Evolutionary conservation across 2,797 vertebrate genomes (phyloP).

Genomic region (Acanthurus tractus): DNA sequence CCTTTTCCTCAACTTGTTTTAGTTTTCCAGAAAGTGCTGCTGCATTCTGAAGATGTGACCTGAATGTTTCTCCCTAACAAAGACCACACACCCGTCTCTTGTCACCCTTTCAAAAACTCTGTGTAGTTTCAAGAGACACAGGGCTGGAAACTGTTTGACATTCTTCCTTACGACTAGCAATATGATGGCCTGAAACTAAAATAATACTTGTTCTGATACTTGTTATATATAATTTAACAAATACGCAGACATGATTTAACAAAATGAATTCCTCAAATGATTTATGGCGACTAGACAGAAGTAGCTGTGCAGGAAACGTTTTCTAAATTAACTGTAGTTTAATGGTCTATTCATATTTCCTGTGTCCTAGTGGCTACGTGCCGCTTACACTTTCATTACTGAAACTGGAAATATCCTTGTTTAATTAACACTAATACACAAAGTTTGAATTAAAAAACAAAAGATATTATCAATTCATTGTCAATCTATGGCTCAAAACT

Average conservation of each 20-base stretch:
- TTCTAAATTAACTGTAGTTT: neutral
- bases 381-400: neutral
- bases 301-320: neutral
- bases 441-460: neutral
- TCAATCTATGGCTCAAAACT: too few relatives aligned
- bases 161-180: neutral
- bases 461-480: neutral
- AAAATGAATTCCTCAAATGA: neutral
- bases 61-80: conserved; percentile 36
- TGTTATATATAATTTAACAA: neutral
- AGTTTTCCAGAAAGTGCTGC: conserved; percentile 26
- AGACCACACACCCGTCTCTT: conserved; percentile 32
- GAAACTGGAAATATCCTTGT: neutral
- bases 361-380: neutral
- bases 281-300: neutral
- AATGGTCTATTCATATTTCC: neutral
- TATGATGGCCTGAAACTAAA: neutral
- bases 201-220: neutral
- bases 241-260: neutral
- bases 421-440: neutral
- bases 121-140: conserved; percentile 4
- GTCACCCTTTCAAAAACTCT: conserved; percentile 26
- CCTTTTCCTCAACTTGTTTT: conserved; percentile 33
- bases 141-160: neutral
- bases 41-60: conserved; percentile 39